These are phyloP conservation scores for Diaphora mendica DNA, from an alignment of 2,888 invertebrate genomes.

Conservation along the genomic window DNA sequence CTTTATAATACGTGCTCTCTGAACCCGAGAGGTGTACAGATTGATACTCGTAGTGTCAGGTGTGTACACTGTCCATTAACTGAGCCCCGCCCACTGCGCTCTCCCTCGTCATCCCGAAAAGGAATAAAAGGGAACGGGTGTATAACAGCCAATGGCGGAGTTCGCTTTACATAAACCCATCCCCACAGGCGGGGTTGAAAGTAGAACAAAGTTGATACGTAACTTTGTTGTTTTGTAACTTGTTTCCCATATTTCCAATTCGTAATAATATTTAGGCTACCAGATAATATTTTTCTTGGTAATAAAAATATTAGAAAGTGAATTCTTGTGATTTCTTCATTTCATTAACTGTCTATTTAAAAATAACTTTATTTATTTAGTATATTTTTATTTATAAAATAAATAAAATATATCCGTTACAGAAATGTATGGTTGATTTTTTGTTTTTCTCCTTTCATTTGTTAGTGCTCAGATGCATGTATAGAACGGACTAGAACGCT, in stretches of 20 bases:
- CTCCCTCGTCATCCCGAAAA: slow-evolving; percentile 58
- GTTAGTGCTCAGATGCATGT: not conserved
- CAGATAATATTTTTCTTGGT: not conserved
- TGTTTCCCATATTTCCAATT: not conserved
- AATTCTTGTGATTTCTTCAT: not conserved
- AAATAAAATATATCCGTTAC: too few species aligned
- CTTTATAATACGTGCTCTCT: slow-evolving; percentile 62
- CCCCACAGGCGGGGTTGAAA: slow-evolving; percentile 64
- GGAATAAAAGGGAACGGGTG: slow-evolving; percentile 62
- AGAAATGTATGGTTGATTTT: not conserved
- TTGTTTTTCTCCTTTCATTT: not conserved
- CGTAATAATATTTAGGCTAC: not conserved
- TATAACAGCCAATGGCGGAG: slow-evolving; percentile 62
- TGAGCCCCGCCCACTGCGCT: slow-evolving; percentile 62
- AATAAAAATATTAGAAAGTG: not conserved
- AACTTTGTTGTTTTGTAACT: slow-evolving; percentile 25
- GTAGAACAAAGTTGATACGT: slow-evolving; percentile 36
- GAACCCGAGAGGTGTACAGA: slow-evolving; percentile 66
- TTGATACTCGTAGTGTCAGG: slow-evolving; percentile 68
- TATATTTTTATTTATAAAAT: not conserved
- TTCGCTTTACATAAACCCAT: slow-evolving; percentile 47
- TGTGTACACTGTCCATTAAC: slow-evolving; percentile 64
- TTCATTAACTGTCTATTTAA: not conserved
- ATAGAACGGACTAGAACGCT: not conserved
- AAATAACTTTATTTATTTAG: not conserved